Base-by-base conservation (phyloP, 2,797 vertebrate species). In the Propithecus deckenii region DNA sequence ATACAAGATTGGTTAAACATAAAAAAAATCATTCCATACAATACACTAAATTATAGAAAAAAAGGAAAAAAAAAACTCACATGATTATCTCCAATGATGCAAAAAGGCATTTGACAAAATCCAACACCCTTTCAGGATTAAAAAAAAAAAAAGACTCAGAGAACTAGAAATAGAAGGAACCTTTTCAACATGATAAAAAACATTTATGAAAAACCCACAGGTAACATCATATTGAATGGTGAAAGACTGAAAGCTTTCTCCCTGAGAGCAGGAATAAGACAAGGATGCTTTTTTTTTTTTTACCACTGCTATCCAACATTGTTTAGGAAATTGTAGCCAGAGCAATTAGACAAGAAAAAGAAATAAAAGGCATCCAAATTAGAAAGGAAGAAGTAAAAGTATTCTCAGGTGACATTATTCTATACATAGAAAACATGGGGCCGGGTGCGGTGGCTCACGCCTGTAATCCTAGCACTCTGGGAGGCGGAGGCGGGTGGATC, bases 341-440 rank as follows among this genome's bases (percentile, higher is more conserved):
- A 63, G 32, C 35, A 48, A 61, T 78, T 94, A 79, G 69, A 79
- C 1, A 10, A 85, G 52, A 43, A 71, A 61, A 71, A 61, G 10
- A 74, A 86, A 80, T n/a, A 69, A 79, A 91, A 91, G 25, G 7
- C 32, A 87, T n/a, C 14, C 48, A 67, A 87, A 80, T 95, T 81
- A 20, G 67, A 80, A 88, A 91, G 55, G 14, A 72, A 91, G 32
- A 95, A 79, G 35, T 86, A 38, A 86, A 95, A 95, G 43, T 80
- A 80, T 61, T 41, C 78, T n/a, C 46, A 65, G 32, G 72, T 74
- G 50, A 80, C 10, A 22, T 65, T 86, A n/a, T 92, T 20, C 1
- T 9, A 74, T 23, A 55, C 14, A 46, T 8, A 23, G 22, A 91
- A 71, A 48, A 43, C 35, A 28, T 55, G 43, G 38, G 38, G 38